Conservation (phyloP, 2,113 vertebrate genomes). For the Scalopus aquaticus region DNA sequence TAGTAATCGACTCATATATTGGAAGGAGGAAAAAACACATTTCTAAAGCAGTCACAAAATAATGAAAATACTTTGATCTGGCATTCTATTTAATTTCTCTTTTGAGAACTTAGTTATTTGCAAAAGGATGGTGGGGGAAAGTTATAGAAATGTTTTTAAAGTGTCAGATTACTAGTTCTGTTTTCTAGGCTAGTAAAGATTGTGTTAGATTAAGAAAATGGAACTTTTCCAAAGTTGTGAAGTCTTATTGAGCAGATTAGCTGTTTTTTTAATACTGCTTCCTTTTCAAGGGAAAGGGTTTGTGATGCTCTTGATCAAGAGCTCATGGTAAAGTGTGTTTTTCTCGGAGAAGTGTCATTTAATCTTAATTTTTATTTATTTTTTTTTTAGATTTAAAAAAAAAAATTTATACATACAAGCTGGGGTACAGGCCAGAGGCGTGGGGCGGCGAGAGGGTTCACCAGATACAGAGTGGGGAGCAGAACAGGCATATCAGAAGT, state of each 20-base stretch:
- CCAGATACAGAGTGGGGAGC: too few species aligned
- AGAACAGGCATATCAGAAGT: too few species aligned
- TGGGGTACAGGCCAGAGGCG: too few species aligned
- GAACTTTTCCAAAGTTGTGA: background rate
- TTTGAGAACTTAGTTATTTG: background rate
- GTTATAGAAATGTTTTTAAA: background rate
- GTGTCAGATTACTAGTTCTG: background rate
- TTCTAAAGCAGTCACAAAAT: background rate
- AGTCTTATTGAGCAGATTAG: background rate
- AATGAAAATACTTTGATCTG: background rate
- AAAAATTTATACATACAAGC: too few species aligned
- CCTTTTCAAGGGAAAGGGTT: background rate
- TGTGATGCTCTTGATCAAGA: background rate
- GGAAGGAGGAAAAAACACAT: background rate
- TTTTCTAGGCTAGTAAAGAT: background rate
- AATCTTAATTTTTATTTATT: too few species aligned
- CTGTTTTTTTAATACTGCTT: background rate
- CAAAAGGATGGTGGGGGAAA: background rate
- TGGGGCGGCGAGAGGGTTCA: too few species aligned
- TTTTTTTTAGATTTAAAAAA: too few species aligned
- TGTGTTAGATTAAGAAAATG: background rate
- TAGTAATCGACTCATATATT: background rate
- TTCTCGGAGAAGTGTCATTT: background rate
- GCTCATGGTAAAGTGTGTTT: background rate
- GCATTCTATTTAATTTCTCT: background rate